Evolutionary conservation across 2,113 vertebrate genomes (phyloP), one percentile per base, ranked within the genome.

Genomic region (Pelodiscus sinensis): DNA sequence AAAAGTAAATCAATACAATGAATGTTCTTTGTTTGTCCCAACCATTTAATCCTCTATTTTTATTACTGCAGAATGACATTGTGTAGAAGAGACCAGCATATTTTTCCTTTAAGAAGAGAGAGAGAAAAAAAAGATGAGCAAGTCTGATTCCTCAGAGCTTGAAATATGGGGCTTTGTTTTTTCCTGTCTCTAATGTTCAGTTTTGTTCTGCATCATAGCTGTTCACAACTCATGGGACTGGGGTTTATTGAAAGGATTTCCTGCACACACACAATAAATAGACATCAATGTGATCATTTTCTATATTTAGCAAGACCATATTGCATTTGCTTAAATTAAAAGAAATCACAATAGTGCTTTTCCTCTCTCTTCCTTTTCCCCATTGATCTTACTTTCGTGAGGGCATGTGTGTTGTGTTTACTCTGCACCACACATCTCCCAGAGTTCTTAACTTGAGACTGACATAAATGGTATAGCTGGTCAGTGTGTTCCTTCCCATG

Each of bases 301-400:
- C 81, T 78, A 27, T 51, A 65, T 51, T 27, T 22, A n/a, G 86
- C 22, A 75, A 1, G 14, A 82, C 94, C 57, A 14, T 77, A 27
- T 95, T 92, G 50, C 82, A 87, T 85, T 85, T 88, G 8, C 73
- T 94, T 91, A 87, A 91, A 85, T 95, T 77, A 57, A 57, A 82
- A 87, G 83, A 90, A 14, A 21, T 16, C 62, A 25, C 9, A 38
- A 75, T 44, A 12, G 38, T 44, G 38, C 38, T 44, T 9, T 75
- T 87, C 56, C 29, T 55, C 15, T 85, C 57, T 6, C 27, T 91
- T 97, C 81, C 91, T 92, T 21, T 94, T 92, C 79, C 55, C 62
- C 89, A 71, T 6, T 68, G 65, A 82, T 95, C 51, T 77, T 24
- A 7, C n/a, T 94, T 95, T 92, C 58, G 85, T 12, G 7, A 24